These are phyloP conservation scores for Falcunculus frontatus DNA, from an alignment of 2,113 vertebrate species.

Conservation along the genomic window DNA sequence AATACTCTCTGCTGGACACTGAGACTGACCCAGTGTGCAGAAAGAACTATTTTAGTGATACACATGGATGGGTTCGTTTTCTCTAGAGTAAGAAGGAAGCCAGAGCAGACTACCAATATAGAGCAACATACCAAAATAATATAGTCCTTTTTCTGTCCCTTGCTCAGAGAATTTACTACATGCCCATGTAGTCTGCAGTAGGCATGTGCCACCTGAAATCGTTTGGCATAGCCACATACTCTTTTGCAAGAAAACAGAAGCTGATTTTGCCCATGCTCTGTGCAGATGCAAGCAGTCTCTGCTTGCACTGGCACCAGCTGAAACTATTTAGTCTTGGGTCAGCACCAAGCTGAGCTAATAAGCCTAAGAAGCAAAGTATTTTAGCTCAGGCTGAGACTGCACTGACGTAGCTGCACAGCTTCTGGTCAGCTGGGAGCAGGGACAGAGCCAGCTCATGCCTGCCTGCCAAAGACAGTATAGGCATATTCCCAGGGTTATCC, in stretches of 20 bases:
- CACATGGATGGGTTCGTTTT: neutral
- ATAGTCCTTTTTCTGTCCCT: neutral
- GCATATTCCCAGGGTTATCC: neutral
- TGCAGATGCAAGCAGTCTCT: neutral
- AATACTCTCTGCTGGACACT: neutral
- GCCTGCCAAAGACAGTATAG: neutral
- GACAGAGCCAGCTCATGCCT: neutral
- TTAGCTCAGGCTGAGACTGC: slow-evolving; percentile 27
- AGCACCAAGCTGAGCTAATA: slow-evolving; percentile 52
- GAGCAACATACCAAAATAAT: neutral
- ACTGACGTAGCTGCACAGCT: slow-evolving; percentile 22
- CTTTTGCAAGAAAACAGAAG: neutral
- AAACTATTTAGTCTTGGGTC: slow-evolving; percentile 27
- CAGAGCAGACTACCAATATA: neutral
- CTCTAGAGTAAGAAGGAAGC: neutral
- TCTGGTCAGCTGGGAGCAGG: slow-evolving; percentile 22
- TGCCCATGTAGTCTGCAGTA: neutral
- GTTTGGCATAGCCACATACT: neutral
- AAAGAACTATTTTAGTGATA: neutral
- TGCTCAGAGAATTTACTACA: neutral
- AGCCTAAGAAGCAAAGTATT: slow-evolving; percentile 1
- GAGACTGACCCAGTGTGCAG: neutral
- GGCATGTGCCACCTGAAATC: neutral
- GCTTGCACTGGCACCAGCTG: slow-evolving; percentile 20
- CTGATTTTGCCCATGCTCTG: neutral